phyloP scores from a whole-genome alignment of 2,888 invertebrate species.

The Cerastoderma edule region DNA sequence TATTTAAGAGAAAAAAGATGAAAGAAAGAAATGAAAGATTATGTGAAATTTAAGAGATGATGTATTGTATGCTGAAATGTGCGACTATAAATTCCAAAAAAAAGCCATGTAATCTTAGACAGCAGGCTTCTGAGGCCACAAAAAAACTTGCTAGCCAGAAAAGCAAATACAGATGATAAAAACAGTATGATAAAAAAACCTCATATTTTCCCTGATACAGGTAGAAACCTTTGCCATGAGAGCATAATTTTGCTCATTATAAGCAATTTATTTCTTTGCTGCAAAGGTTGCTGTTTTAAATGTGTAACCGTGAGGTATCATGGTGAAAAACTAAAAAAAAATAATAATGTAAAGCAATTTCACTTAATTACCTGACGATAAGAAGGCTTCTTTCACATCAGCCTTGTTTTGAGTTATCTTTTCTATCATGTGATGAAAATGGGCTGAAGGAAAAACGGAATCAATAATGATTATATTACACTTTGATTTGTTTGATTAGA shows the following conservation, averaged over 20 bases:
- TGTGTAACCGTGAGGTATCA: background rate
- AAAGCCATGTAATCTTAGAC: too few species aligned
- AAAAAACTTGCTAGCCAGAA: too few species aligned
- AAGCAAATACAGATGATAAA: too few species aligned
- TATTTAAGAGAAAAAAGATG: too few species aligned
- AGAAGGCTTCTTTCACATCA: conserved; percentile 74
- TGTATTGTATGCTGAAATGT: too few species aligned
- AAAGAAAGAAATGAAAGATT: too few species aligned
- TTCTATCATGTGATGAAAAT: conserved; percentile 95
- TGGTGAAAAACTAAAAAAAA: background rate
- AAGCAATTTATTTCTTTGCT: background rate
- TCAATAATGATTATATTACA: background rate
- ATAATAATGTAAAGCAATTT: background rate
- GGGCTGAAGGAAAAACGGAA: conserved; percentile 87
- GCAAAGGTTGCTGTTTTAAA: background rate
- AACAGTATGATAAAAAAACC: too few species aligned
- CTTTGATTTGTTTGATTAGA: background rate
- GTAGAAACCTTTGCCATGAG: too few species aligned
- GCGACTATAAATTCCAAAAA: too few species aligned
- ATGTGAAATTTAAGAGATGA: too few species aligned
- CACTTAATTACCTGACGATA: conserved; percentile 75
- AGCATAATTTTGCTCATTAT: conserved; percentile 3
- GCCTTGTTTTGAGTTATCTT: conserved; percentile 85
- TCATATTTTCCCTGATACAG: too few species aligned
- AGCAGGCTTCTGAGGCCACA: too few species aligned